phyloP scores from a whole-genome alignment of 2,797 vertebrate genomes.

The Tachyglossus aculeatus region DNA sequence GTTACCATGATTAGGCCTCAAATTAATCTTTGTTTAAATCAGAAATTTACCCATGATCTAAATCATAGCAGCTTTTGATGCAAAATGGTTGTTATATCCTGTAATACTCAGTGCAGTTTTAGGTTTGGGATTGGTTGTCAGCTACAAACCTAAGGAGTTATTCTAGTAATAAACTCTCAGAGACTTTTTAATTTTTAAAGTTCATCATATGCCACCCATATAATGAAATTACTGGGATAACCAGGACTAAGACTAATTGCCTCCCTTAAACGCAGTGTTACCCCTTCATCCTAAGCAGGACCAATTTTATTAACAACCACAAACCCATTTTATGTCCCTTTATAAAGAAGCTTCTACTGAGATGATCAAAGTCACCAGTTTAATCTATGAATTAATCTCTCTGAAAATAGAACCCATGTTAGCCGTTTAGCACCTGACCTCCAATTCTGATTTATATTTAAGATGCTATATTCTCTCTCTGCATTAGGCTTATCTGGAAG shows the following conservation, averaged over 20 bases:
- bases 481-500: neutral
- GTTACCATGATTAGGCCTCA: too few relatives aligned
- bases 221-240: conserved; percentile 3
- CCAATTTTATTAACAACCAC: neutral
- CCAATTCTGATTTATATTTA: neutral
- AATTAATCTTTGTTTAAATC: too few relatives aligned
- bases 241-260: neutral
- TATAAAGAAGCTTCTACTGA: conserved; percentile 10
- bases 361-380: conserved; percentile 31
- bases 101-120: too few relatives aligned
- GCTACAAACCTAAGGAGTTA: neutral
- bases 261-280: too few relatives aligned
- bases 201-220: neutral
- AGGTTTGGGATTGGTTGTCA: neutral
- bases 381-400: conserved; percentile 49
- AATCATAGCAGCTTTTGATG: too few relatives aligned
- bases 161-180: neutral
- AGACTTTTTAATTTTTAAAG: neutral
- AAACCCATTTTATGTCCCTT: conserved; percentile 22
- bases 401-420: conserved; percentile 1
- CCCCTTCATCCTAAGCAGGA: too few relatives aligned
- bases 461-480: neutral
- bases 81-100: too few relatives aligned
- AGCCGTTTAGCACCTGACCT: neutral
- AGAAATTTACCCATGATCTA: too few relatives aligned